Evolutionary conservation across 2,888 invertebrate genomes (phyloP), one percentile per base, ranked within the genome.

Genomic region (Oscheius sp.): DNA sequence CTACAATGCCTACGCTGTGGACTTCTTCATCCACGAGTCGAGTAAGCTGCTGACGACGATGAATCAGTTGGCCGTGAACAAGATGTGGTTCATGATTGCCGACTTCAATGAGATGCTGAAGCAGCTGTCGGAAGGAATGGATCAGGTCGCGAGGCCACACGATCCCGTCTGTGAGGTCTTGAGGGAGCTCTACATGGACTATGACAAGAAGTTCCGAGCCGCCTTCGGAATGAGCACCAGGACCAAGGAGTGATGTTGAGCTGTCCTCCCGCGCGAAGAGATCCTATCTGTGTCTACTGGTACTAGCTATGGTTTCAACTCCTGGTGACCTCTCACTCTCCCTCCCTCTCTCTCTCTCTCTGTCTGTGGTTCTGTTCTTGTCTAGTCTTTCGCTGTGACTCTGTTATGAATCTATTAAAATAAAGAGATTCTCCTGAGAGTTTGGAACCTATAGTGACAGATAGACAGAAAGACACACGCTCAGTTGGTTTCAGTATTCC

Each of bases 1-100:
- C 65, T 74, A 75, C 62, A 88, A 88, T 74, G 85, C 88, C 3
- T 88, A 83, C 68, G 87, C 84, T n/a, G 78, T 80, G 59, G 88
- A 88, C 73, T 87, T 88, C 77, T 88, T 79, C 80, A 77, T 77
- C 32, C 79, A 84, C 50, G 86, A 83, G 13, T 85, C 87, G 7
- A 70, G 81, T 35, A 66, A 78, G 42, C 35, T 77, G 48, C 65
- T 88, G 70, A 48, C 74, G 29, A 73, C 73, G 2, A 75, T 79
- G 50, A 88, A 88, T 71, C 75, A 77, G n/a, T 76, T 88, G 29
- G 73, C 66, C 1, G 78, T 84, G 50, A 75, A 62, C 70, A 75
- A 81, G 50, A 79, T 84, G 68, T 88, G 88, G 88, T 85, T 81
- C 75, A 71, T 79, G 9, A 76, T 88, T 68, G 74, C 84, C 60